A percentile compares a stretch with the other conserved stretches of the same genome.
Evolutionary conservation across 2,797 vertebrate species (phyloP).

Genomic region (Chaetodon trifasciatus): DNA sequence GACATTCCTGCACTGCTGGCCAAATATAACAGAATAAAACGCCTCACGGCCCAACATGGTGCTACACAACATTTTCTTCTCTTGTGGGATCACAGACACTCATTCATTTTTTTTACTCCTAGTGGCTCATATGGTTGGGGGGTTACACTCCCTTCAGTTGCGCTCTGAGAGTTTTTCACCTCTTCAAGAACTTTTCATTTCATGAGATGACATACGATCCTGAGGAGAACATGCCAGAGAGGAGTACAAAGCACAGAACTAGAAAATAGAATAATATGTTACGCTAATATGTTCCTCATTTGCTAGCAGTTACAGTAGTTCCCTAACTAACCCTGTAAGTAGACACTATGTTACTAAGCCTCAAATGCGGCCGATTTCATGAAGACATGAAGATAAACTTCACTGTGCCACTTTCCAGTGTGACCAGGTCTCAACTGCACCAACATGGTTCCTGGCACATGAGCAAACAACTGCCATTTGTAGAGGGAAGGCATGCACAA

Average conservation of each 20-base stretch:
- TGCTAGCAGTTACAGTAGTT: too few relatives aligned
- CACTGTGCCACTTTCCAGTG: too few relatives aligned
- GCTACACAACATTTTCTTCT: neutral
- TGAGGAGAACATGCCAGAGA: neutral
- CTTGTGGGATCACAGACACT: neutral
- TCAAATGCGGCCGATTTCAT: too few relatives aligned
- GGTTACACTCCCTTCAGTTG: neutral
- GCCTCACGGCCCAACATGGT: neutral
- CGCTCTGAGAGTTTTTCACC: neutral
- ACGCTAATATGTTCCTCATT: too few relatives aligned
- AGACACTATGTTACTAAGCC: too few relatives aligned
- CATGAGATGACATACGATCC: neutral
- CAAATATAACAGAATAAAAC: conserved; percentile 43
- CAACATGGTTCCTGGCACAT: too few relatives aligned
- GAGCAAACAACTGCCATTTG: too few relatives aligned
- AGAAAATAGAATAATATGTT: too few relatives aligned
- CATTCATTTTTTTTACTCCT: neutral
- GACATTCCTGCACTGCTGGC: conserved; percentile 42
- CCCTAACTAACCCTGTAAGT: too few relatives aligned
- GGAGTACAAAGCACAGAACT: neutral
- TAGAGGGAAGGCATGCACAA: too few relatives aligned
- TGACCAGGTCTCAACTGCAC: too few relatives aligned
- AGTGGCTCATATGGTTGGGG: neutral
- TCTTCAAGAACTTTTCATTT: neutral
- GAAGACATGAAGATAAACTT: too few relatives aligned